Evolutionary conservation across 2,888 invertebrate genomes (phyloP), one percentile per base, ranked within the genome.

Genomic region (Cataglyphis cursor): DNA sequence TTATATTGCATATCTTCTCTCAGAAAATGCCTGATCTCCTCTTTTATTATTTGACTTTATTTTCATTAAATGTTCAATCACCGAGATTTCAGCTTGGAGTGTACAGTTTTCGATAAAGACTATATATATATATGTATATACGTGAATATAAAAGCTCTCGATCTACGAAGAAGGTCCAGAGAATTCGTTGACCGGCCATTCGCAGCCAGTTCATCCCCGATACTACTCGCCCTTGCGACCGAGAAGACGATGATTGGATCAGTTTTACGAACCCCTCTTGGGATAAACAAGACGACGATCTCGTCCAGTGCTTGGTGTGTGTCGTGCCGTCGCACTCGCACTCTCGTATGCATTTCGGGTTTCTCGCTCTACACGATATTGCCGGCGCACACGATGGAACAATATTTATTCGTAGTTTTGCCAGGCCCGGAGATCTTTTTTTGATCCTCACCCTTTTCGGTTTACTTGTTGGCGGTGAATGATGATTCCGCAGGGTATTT

Each of bases 221-320:
- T 65, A 66, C 65, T 81, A 64, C 73, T 68, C 48, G 62, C 44
- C 75, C 64, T 54, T 38, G 70, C 83, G 73, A 83, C 76, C 65
- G 82, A 80, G 64, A 61, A 61, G 62, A 78, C 81, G 89, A 95
- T 95, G 95, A 95, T 95, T 95, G 95, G 95, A 95, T 95, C 95
- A 95, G 94, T 95, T 95, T 95, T 95, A 95, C 94, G 95, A 95
- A 95, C 92, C 94, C 48, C 95, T 94, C 95, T 73, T 85, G 95
- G 95, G 95, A 95, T 95, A 94, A 94, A 94, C 95, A 95, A 94
- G 93, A 92, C 94, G 94, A 94, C 95, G 93, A 93, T 70, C 70
- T 91, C 64, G 54, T 80, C 18, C 48, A 10, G 8, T 15, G 21
- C 31, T 31, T 62, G 15, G n/a, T 24, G 38, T 65, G 54, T 44